phyloP scores from a whole-genome alignment of 1,140 invertebrate genomes.

The Amyelois transitella region DNA sequence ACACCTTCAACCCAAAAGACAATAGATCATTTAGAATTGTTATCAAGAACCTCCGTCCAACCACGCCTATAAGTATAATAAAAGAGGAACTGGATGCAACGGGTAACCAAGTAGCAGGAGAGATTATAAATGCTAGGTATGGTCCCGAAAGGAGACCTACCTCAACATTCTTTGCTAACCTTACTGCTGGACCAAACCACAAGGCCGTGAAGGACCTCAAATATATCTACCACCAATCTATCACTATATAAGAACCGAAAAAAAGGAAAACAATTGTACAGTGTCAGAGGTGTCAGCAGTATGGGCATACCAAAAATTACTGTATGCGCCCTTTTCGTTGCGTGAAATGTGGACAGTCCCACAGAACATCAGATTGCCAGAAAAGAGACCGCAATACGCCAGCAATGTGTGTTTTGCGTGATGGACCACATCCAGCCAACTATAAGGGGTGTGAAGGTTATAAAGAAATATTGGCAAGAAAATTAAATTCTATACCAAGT shows the following conservation, averaged over 20 bases:
- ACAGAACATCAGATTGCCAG: constrained; percentile 8
- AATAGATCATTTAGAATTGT: neutral
- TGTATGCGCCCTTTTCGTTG: constrained; percentile 9
- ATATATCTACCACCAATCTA: constrained; percentile 20
- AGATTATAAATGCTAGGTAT: constrained; percentile 10
- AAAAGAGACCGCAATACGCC: constrained; percentile 10
- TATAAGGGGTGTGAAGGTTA: constrained; percentile 16
- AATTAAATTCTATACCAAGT: too few relatives aligned
- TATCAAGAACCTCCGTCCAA: neutral
- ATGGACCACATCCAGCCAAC: constrained; percentile 14
- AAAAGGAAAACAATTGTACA: constrained; percentile 31
- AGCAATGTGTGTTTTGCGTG: constrained; percentile 11
- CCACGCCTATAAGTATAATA: constrained; percentile 1
- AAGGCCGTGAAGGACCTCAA: constrained; percentile 32
- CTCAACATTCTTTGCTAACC: constrained; percentile 34
- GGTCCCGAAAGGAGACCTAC: too few relatives aligned
- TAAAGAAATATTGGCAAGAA: constrained; percentile 8
- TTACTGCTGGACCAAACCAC: constrained; percentile 38
- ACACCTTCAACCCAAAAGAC: constrained; percentile 11
- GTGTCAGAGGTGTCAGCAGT: constrained; percentile 44
- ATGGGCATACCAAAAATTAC: constrained; percentile 23
- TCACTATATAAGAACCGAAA: constrained; percentile 22
- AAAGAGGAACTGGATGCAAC: constrained; percentile 1
- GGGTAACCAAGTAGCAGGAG: constrained; percentile 4
- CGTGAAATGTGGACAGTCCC: constrained; percentile 12